Evolutionary conservation across 2,113 vertebrate genomes (phyloP), one percentile per base, ranked within the genome.

Genomic region (Columba livia): DNA sequence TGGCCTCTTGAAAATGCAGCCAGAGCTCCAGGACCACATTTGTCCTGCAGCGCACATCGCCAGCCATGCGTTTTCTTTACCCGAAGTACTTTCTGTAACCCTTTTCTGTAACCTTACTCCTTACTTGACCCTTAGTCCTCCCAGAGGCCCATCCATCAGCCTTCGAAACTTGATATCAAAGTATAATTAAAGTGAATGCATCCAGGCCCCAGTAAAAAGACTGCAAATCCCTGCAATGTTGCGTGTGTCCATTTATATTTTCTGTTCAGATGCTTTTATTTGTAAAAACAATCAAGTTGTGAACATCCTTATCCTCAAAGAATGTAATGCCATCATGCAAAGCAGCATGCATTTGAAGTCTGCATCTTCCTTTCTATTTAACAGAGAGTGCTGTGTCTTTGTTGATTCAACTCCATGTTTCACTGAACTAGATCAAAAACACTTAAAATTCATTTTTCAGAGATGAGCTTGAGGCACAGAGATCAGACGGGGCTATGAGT

Each of bases 1-100:
- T 93, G 92, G 92, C 93, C 72, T 94, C 83, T 94, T 94, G 70
- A 75, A 94, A 94, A 94, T 67, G 50, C 44, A 81, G 48, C 42
- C 82, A 71, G 75, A 79, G 48, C 72, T 90, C 38, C 79, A 84
- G 69, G 79, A 93, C 57, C 26, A 26, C n/a, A 85, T 92, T 93
- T 96, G 75, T 94, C 44, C 73, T 72, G 71, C 38, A 90, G 89
- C 90, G 48, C 65, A 81, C 72, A 69, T 53, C 31, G 64, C 53
- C 77, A 80, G 38, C 85, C 48, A 18, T 79, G 57, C 72, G 61
- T 93, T 92, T 81, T 87, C 79, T 93, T 88, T 79, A 90, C 29
- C 26, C 21, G 2, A 26, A 89, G 51, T 96, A 78, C 77, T 89
- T 95, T 90, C 51, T 81, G 61, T 48, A 74, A 50, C 28, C 69